Base-by-base conservation (phyloP, 2,113 vertebrate species). In the Zosterops pallidus region DNA sequence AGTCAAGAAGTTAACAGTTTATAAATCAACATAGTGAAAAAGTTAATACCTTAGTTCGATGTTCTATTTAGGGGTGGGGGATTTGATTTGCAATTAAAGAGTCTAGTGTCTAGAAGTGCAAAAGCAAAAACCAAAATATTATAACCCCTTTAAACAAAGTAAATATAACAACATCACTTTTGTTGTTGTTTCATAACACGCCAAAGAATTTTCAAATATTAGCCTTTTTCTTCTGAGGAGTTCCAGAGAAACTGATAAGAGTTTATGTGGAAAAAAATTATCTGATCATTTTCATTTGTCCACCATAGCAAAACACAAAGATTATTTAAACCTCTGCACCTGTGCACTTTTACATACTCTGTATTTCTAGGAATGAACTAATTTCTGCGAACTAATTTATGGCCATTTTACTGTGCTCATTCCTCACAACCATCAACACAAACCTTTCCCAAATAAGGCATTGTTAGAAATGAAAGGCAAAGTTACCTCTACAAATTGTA, bases 401-500 rank as follows among this genome's bases (percentile, higher is more conserved):
- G 31, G n/a, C 25, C 31, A 39, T n/a, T 71, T 79, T 55, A 46
- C 14, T 41, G 12, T 9, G 22, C n/a, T 75, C 62, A 59, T 50
- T 52, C 14, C 19, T 68, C 18, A 44, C 14, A 90, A 86, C 44
- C 17, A 72, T n/a, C 35, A 86, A 29, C 33, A 80, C 9, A 39
- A 46, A 59, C 31, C 33, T 78, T n/a, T n/a, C 44, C 41, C n/a
- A 70, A 75, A 9, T 18, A 47, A 65, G 72, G 8, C 3, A 18
- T 0, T 80, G 23, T 24, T 70, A 65, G 65, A 71, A 74, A 75
- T 15, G 9, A 26, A 60, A 83, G 49, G n/a, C 93, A 59, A 72
- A 82, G 62, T 96, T 97, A 99, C 99, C 99, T 99, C 99, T 35
- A 99, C 98, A 96, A 99, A 99, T 10, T 98, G 98, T 20, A 99